These are phyloP conservation scores for Gouania willdenowi DNA, from an alignment of 2,797 vertebrate genomes.

Conservation along the genomic window DNA sequence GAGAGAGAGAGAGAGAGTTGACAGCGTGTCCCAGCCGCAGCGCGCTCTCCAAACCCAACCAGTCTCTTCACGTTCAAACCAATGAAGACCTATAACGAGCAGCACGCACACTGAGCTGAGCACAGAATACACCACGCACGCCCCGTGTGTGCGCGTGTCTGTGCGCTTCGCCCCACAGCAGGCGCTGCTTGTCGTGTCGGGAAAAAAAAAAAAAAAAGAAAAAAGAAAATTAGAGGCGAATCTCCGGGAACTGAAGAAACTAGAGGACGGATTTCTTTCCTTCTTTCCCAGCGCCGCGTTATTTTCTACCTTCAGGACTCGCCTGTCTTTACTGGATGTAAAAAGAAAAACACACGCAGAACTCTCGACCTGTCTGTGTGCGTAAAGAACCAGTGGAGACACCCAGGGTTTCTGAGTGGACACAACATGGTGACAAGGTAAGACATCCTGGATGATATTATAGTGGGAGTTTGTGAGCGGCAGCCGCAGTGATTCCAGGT, in stretches of 20 bases:
- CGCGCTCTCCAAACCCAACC: conserved; percentile 61
- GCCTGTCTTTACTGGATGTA: conserved; percentile 69
- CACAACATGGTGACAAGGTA: conserved; percentile 72
- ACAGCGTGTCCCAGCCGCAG: conserved; percentile 49
- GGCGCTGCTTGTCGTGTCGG: conserved; percentile 5
- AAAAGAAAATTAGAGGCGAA: conserved; percentile 24
- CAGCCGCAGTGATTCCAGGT: conserved; percentile 65
- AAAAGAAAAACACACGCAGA: conserved; percentile 14
- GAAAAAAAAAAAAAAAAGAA: not conserved
- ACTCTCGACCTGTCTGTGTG: conserved; percentile 21
- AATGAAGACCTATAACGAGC: conserved; percentile 61
- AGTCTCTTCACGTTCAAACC: conserved; percentile 64
- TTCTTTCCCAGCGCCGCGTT: too few species aligned
- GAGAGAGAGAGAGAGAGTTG: conserved; percentile 14
- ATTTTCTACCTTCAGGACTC: conserved; percentile 29
- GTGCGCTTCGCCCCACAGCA: not conserved
- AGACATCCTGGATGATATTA: conserved; percentile 28
- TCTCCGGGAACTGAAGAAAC: too few species aligned
- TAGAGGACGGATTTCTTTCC: conserved; percentile 57
- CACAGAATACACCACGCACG: conserved; percentile 35
- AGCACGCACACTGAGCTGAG: conserved; percentile 21
- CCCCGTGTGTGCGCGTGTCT: conserved; percentile 37
- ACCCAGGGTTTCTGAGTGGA: conserved; percentile 51
- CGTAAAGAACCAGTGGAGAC: conserved; percentile 18
- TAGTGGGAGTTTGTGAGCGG: conserved; percentile 21